Evolutionary conservation across 2,797 vertebrate genomes (phyloP), one percentile per base, ranked within the genome.

Genomic region (Chaunax sp.): DNA sequence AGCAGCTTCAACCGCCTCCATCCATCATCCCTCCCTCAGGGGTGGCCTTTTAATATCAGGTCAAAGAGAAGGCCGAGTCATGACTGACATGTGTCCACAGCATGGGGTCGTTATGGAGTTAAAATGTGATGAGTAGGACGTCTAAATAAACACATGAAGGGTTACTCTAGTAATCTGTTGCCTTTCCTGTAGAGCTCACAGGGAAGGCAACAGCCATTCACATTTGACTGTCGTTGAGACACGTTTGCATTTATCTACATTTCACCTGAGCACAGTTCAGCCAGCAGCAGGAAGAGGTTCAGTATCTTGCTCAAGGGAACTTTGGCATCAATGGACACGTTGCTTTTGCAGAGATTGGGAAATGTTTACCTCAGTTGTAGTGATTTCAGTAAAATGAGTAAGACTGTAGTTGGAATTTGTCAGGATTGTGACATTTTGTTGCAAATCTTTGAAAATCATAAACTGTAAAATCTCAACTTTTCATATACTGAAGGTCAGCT

Each of bases 21-120:
- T 89, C 80, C 77, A 86, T 87, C 89, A 87, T 72, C 60, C 38
- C 41, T 56, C 60, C 67, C 65, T 50, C 63, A 77, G 55, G 61
- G 68, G 64, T 15, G 69, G 35, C 58, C 55, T 67, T 79, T 69
- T 83, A 74, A 75, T 65, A 76, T 70, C 59, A 41, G 80, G 64
- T 75, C 77, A 79, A 62, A 78, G 57, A 75, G 72, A 50, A 37
- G 59, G 67, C 78, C 10, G 22, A 62, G 55, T 52, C 13, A 2
- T 60, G 46, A 69, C 65, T 18, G 46, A 63, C 72, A 69, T 2
- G 4, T 44, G 38, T 77, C 62, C 44, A 62, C 61, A 30, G 69
- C 58, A 57, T 9, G 14, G 19, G 28, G 51, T 51, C 69, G n/a
- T 62, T 37, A 20, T n/a, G 33, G 78, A 67, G 55, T 53, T 10